Conservation (phyloP, 2,797 vertebrate genomes). For the Hephaestus fuliginosus region DNA sequence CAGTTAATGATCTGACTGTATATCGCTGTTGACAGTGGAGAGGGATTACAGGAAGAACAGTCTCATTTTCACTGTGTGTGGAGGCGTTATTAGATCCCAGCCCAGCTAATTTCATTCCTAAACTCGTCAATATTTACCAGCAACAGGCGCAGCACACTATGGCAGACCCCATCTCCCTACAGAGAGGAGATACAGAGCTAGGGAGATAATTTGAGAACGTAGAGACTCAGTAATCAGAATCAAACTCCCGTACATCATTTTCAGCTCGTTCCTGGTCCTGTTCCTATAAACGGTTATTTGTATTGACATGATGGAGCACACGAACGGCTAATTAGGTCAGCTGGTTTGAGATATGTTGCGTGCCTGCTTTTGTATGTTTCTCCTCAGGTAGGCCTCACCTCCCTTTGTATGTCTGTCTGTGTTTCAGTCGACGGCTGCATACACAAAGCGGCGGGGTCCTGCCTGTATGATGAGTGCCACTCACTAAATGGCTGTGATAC, state of each 20-base stretch:
- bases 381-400: constrained; percentile 48
- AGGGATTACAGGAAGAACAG: constrained; percentile 82
- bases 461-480: constrained; percentile 94
- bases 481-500: constrained; percentile 96
- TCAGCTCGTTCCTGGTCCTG: constrained; percentile 11
- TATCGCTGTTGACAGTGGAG: constrained; percentile 77
- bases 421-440: constrained; percentile 97
- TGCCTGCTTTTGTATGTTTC: constrained; percentile 30
- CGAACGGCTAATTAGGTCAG: constrained; percentile 48
- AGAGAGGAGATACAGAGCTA: constrained; percentile 43
- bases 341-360: constrained; percentile 33
- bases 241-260: constrained; percentile 30
- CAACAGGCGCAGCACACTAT: constrained; percentile 62
- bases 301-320: constrained; percentile 57
- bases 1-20: constrained; percentile 76
- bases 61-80: constrained; percentile 78
- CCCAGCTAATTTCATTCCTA: constrained; percentile 81
- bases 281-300: constrained; percentile 56
- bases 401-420: constrained; percentile 65
- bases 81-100: constrained; percentile 82
- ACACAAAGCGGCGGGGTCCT: constrained; percentile 96
- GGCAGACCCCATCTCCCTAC: constrained; percentile 51
- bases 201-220: constrained; percentile 45
- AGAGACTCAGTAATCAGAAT: constrained; percentile 41
- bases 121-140: constrained; percentile 84